Evolutionary conservation across 2,797 vertebrate genomes (phyloP).

Genomic region (Mormyrops boulengeri): DNA sequence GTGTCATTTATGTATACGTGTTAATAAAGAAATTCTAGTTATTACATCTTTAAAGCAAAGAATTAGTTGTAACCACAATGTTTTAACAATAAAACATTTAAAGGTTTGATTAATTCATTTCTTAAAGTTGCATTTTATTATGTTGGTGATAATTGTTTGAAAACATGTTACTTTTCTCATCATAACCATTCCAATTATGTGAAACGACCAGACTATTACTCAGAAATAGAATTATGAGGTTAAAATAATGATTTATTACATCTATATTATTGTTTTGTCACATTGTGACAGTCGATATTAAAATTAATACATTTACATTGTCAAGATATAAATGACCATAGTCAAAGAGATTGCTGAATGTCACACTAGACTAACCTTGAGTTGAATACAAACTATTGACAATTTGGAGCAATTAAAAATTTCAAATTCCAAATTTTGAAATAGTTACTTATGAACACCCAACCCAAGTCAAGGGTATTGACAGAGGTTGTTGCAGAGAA

Average conservation of each 20-base stretch:
- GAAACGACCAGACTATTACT: background rate
- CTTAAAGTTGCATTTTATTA: background rate
- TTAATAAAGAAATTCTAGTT: background rate
- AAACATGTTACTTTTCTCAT: background rate
- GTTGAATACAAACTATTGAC: background rate
- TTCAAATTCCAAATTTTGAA: background rate
- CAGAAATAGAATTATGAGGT: background rate
- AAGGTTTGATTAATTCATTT: background rate
- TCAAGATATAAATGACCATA: background rate
- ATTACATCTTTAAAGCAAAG: slow-evolving; percentile 4
- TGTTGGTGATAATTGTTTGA: background rate
- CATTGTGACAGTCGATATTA: background rate
- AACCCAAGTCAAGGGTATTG: background rate
- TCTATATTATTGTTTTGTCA: background rate
- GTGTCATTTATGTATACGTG: background rate
- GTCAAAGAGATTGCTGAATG: background rate
- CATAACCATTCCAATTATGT: background rate
- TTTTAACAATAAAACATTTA: slow-evolving; percentile 10
- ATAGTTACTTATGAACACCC: background rate
- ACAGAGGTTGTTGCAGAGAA: background rate
- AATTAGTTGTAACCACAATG: background rate
- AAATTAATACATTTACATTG: background rate
- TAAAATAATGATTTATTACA: slow-evolving; percentile 8
- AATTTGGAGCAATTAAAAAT: background rate
- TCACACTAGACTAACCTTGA: background rate